Base-by-base conservation (phyloP, 2,888 invertebrate species). In the Apeira syringaria region DNA sequence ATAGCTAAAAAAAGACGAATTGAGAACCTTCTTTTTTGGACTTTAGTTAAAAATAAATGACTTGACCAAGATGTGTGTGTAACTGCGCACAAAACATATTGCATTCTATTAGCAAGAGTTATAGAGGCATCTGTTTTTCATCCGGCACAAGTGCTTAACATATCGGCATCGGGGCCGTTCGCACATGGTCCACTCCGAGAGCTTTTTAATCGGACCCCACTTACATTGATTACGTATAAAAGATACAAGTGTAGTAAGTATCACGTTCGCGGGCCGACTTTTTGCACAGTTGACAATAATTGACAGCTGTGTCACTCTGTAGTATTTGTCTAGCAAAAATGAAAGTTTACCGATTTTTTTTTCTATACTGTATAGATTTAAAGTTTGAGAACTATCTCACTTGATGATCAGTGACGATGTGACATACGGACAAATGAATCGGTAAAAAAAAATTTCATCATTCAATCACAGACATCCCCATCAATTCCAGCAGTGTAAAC, bases 101-200 rank as follows among this genome's bases (percentile, higher is more conserved):
- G 65, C 56, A 58, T 54, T 61, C 61, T 61, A 59, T 59, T 61
- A 52, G 49, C 43, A 49, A 50, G 46, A 53, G 50, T 51, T 55
- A 53, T 47, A 38, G 43, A 44, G 66, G 61, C 80, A 77, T 80
- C 79, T 82, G 81, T 58, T 79, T 77, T 66, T 68, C 74, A 64
- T 80, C 64, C 53, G 54, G 47, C 51, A 60, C 65, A 72, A 74
- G 68, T 71, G 68, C 64, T 56, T 58, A 58, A 59, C 59, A 61
- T 64, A 63, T 61, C 56, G 68, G 59, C 52, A 53, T 63, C 65
- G 63, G 54, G 62, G 59, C 61, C 62, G 59, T 75, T 74, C 61
- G 77, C 80, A 80, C 75, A 80, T 80, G 80, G 71, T 72, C 65
- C 62, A 65, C 61, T 65, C 72, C 62, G 69, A 77, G 71, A 74